Evolutionary conservation across 2,797 vertebrate genomes (phyloP).

Genomic region (Tapirus indicus): DNA sequence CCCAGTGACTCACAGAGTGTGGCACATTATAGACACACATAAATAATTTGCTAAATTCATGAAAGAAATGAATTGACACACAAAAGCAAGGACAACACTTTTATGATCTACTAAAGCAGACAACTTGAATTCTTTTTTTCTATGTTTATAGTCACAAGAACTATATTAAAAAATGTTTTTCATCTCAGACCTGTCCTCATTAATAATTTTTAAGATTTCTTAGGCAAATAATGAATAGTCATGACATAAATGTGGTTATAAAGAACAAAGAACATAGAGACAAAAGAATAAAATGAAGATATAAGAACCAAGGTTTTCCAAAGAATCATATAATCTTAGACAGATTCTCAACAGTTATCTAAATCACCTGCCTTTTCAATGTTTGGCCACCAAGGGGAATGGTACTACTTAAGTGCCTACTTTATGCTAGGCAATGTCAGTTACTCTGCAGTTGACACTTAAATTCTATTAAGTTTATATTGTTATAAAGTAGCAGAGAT

Average conservation of each 20-base stretch:
- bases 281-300: background rate
- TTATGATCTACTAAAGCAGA: background rate
- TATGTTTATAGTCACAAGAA: background rate
- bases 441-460: background rate
- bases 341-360: background rate
- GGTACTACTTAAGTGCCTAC: background rate
- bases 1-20: background rate
- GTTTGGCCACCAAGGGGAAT: background rate
- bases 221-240: background rate
- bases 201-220: constrained; percentile 18
- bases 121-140: background rate
- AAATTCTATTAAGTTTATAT: background rate
- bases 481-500: background rate
- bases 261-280: background rate
- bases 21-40: background rate
- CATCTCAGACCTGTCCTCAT: background rate
- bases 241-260: background rate
- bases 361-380: background rate
- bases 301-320: background rate
- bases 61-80: background rate
- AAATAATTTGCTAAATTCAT: background rate
- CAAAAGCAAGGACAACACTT: background rate
- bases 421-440: background rate
- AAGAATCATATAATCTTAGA: constrained; percentile 9
- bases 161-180: constrained; percentile 12